Evolutionary conservation across 2,888 invertebrate genomes (phyloP), one percentile per base, ranked within the genome.

Genomic region (Dastarcus helophoroides): DNA sequence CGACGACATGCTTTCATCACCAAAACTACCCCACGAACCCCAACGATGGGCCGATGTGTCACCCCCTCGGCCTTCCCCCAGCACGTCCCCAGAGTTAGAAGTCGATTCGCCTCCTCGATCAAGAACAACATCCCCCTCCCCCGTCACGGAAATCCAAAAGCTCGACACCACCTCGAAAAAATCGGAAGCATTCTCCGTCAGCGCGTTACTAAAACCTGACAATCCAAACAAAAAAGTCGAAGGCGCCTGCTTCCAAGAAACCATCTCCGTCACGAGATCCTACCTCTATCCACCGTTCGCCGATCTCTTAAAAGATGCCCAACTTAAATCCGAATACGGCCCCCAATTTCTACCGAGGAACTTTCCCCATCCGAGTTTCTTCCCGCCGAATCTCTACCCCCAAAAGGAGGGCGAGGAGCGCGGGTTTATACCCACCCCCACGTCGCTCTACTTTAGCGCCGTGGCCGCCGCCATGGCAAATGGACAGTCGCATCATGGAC

Each of bases 181-280:
- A 64, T 84, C 83, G 8, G 85, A 85, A 62, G 71, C 80, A 13
- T 88, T 86, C 60, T 84, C 84, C 31, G 85, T 88, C 22, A 83
- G 80, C 39, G 86, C 86, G 1, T 63, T 88, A 17, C 60, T 88
- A 26, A 68, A 83, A 58, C 83, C 86, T 32, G 86, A 86, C 53
- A 76, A 80, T 22, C 83, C 60, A 1, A 61, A 60, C 35, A 53
- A 45, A 27, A 52, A 50, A 37, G 56, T 56, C 37, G 62, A 64
- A 41, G 31, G 40, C 24, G 22, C 40, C 6, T 58, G 66, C 36
- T 62, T 61, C 40, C 60, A 61, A 34, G 65, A 65, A 46, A 64
- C 64, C n/a, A 62, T 66, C 31, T 62, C 61, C 17, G 65, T 67
- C 2, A 65, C 67, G 32, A 60, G 76, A 51, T 76, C 76, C 2